Evolutionary conservation across 2,797 vertebrate species (phyloP), one percentile per base, ranked within the genome.

Genomic region (Cryptoblepharus egeriae): DNA sequence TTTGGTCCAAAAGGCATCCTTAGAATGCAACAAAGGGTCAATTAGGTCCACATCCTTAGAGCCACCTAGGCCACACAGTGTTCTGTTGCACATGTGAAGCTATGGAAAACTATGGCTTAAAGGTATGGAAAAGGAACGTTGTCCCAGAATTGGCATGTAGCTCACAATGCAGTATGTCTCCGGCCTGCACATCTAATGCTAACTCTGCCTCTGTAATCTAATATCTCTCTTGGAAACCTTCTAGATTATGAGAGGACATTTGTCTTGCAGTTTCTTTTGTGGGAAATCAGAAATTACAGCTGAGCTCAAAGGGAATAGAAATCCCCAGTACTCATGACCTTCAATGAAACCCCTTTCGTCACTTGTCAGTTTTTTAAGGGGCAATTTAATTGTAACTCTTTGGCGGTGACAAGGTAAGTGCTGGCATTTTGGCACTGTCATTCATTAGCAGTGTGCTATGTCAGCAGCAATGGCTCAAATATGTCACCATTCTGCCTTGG

Each of bases 301-400:
- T 84, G 75, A 79, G 87, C 92, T 93, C 91, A 90, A 90, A 93
- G 91, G 80, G 93, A 94, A 90, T 87, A 95, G 92, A 88, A 93
- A 94, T 91, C 93, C 82, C 90, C 95, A 92, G 90, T 93, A 95
- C 92, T 90, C 77, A 65, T 97, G 97, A 97, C 97, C 96, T 95
- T 95, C 90, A 93, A 93, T 93, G 96, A 96, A 96, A 96, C 96
- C 95, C 94, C 95, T 97, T 97, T 97, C 96, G 96, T 97, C 96
- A 93, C 93, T 93, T 95, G 93, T 94, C 94, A 95, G 87, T 92
- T 93, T 89, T 94, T 94, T 94, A 94, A 93, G 93, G 92, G 90
- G 93, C 90, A 92, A 95, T 94, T 94, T 95, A 95, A 95, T 95
- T 93, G 94, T 85, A 92, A 92, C 92, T 94, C 91, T 91, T 93